Conservation (phyloP, 2,888 invertebrate genomes). For the Schizaphis graminum region DNA sequence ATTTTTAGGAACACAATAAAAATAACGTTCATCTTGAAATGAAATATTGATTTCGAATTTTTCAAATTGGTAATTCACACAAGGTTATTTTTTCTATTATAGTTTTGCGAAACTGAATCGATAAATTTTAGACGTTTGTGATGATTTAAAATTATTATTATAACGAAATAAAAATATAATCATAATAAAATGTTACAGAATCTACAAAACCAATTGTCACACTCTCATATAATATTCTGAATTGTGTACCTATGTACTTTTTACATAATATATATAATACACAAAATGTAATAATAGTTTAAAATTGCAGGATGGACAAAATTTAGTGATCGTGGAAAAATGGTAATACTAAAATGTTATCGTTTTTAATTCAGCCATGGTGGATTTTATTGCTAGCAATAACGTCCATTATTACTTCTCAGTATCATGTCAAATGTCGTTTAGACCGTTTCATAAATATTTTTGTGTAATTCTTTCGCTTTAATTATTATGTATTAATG, state of each 20-base stretch:
- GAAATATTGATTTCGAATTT: slow-evolving; percentile 8
- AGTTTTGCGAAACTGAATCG: background rate
- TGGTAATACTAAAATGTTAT: background rate
- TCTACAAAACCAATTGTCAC: background rate
- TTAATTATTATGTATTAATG: background rate
- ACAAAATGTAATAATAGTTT: background rate
- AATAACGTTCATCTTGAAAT: background rate
- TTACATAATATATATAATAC: background rate
- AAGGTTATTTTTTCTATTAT: background rate
- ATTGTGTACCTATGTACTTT: background rate
- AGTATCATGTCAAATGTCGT: background rate
- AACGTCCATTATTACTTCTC: background rate
- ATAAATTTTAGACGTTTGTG: background rate
- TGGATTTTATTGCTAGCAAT: background rate
- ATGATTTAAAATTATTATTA: background rate
- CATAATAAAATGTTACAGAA: background rate
- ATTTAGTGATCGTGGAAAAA: background rate
- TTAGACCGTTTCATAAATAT: background rate
- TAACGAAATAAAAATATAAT: slow-evolving; percentile 10
- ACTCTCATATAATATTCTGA: background rate
- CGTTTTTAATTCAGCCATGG: background rate
- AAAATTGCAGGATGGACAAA: background rate
- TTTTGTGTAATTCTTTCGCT: background rate
- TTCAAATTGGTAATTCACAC: background rate
- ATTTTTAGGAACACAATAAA: background rate